A percentile compares a stretch with the other conserved stretches of the same genome.
Evolutionary conservation across 2,113 vertebrate species (phyloP).

Genomic region (Pyxicephalus adspersus): DNA sequence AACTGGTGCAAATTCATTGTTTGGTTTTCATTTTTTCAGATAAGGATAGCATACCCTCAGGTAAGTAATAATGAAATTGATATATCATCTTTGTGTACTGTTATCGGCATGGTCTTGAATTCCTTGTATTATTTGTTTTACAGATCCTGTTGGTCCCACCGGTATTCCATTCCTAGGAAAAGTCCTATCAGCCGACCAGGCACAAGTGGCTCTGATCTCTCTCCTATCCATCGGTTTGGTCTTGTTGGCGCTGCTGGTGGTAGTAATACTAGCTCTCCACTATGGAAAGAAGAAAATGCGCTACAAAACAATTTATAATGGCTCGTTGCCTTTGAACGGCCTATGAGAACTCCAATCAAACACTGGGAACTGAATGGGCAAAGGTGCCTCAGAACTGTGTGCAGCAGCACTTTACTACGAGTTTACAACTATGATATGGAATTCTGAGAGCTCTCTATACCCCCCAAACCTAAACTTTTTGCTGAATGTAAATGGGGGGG

Average conservation of each 20-base stretch:
- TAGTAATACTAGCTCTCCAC: slow-evolving; percentile 57
- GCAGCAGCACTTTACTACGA: slow-evolving; percentile 12
- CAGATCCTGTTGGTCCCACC: slow-evolving; percentile 45
- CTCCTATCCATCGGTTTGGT: slow-evolving; percentile 66
- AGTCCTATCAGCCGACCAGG: slow-evolving; percentile 64
- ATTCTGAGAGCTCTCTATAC: too few species aligned
- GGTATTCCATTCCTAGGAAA: slow-evolving; percentile 65
- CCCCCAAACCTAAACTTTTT: too few species aligned
- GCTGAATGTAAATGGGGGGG: too few species aligned
- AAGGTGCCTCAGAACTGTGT: slow-evolving; percentile 8
- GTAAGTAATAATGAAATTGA: neutral
- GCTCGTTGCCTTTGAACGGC: slow-evolving; percentile 61
- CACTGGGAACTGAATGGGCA: neutral
- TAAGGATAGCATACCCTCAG: neutral
- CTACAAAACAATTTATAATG: slow-evolving; percentile 68
- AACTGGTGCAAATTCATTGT: neutral
- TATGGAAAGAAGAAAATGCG: slow-evolving; percentile 59
- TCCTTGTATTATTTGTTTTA: slow-evolving; percentile 59
- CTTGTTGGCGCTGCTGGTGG: slow-evolving; percentile 60
- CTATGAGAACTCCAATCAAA: neutral
- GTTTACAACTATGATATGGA: slow-evolving; percentile 20
- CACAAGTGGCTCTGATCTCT: slow-evolving; percentile 63
- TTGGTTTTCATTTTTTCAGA: neutral
- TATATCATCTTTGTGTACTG: neutral
- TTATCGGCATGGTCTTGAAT: slow-evolving; percentile 7